A percentile compares a stretch with the other conserved stretches of the same genome.
phyloP scores from a whole-genome alignment of 2,797 vertebrate genomes.

The Pangasius larnaudii region DNA sequence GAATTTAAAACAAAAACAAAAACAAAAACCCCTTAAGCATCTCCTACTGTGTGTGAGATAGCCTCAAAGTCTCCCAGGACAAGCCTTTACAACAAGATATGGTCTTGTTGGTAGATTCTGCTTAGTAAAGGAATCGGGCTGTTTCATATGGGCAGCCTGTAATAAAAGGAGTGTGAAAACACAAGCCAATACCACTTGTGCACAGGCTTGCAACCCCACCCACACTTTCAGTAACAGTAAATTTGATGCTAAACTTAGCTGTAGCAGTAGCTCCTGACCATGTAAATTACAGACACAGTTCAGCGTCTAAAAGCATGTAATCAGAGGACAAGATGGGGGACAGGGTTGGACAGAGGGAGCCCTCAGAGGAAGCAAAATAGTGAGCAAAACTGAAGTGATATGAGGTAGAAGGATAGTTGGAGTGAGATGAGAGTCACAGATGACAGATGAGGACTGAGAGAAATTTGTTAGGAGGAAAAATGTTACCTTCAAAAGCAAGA shows the following conservation, averaged over 20 bases:
- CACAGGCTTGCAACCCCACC: slow-evolving; percentile 76
- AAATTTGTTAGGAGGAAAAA: not conserved
- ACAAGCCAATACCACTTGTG: slow-evolving; percentile 77
- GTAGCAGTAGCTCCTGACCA: slow-evolving; percentile 79
- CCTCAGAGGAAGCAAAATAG: slow-evolving; percentile 44
- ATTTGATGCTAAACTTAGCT: slow-evolving; percentile 84
- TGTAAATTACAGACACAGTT: slow-evolving; percentile 80
- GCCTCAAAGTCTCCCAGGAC: slow-evolving; percentile 51
- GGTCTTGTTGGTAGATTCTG: slow-evolving; percentile 71
- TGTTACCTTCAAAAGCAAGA: not conserved
- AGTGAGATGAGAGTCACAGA: not conserved
- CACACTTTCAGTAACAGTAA: slow-evolving; percentile 83
- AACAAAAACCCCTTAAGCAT: not conserved
- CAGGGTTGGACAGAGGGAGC: slow-evolving; percentile 55
- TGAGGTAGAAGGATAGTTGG: slow-evolving; percentile 29
- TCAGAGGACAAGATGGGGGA: slow-evolving; percentile 69
- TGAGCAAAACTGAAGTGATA: slow-evolving; percentile 34
- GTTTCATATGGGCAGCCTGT: slow-evolving; percentile 79
- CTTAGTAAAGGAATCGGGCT: slow-evolving; percentile 77
- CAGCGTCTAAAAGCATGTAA: slow-evolving; percentile 76
- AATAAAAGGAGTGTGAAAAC: slow-evolving; percentile 85
- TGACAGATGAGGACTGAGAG: not conserved
- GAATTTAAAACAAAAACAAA: too few species aligned
- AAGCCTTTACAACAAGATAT: slow-evolving; percentile 63
- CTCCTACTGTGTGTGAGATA: slow-evolving; percentile 53